These are phyloP conservation scores for Butorides virescens DNA, from an alignment of 2,113 vertebrate species.

Conservation along the genomic window DNA sequence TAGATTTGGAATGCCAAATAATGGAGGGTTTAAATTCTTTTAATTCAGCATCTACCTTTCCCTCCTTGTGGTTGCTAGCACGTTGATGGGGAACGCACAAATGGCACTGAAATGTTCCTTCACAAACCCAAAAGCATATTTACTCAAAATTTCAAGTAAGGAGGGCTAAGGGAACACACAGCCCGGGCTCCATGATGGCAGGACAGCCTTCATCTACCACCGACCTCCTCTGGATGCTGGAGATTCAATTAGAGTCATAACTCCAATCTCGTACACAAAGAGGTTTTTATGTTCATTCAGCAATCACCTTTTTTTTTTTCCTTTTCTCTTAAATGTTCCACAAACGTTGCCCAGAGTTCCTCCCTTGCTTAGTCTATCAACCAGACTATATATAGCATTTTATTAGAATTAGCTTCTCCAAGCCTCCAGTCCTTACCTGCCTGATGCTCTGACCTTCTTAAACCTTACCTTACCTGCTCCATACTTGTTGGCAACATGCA, in stretches of 20 bases:
- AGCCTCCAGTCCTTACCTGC: not conserved
- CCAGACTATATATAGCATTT: not conserved
- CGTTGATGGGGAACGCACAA: rapidly evolving
- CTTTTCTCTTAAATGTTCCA: not conserved
- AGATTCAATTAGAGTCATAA: not conserved
- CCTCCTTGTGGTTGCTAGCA: not conserved
- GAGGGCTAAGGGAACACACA: not conserved
- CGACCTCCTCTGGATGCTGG: not conserved
- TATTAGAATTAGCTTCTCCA: not conserved
- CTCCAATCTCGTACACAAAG: rapidly evolving
- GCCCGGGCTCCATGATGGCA: not conserved
- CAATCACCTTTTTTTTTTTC: not conserved
- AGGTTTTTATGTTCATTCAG: not conserved
- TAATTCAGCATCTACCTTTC: not conserved
- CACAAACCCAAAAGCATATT: not conserved
- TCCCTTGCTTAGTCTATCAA: not conserved
- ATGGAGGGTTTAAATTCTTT: rapidly evolving
- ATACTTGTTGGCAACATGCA: not conserved
- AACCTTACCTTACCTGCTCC: not conserved
- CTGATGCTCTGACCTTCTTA: not conserved
- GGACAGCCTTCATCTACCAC: not conserved
- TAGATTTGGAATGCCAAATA: not conserved
- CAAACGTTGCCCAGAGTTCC: not conserved
- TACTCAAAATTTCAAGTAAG: not conserved
- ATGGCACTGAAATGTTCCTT: not conserved